Conservation (phyloP, 1,140 invertebrate genomes). For the Drosophila eugracilis region DNA sequence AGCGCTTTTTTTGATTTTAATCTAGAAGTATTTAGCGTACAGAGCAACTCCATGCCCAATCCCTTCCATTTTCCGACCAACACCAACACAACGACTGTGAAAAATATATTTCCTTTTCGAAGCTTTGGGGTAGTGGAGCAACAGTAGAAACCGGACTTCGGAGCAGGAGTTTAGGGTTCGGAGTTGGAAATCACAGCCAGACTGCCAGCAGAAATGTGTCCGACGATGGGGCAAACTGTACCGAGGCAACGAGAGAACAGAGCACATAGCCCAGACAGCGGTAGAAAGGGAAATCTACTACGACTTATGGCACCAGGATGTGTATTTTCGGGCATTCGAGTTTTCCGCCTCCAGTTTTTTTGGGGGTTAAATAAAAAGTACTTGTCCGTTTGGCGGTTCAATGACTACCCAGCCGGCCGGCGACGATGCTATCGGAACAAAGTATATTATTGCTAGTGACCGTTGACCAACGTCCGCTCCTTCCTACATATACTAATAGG, state of each 20-base stretch:
- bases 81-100: conserved; percentile 1
- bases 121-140: conserved; percentile 80
- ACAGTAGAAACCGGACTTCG: conserved; percentile 30
- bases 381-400: conserved; percentile 34
- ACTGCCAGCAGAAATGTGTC: conserved; percentile 25
- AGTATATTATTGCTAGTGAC: conserved; percentile 17
- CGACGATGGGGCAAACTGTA: conserved; percentile 62
- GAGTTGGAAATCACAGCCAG: conserved; percentile 1
- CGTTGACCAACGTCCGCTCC: conserved; percentile 9
- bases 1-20: background rate
- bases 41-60: background rate
- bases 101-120: conserved; percentile 34
- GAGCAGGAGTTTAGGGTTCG: conserved; percentile 5
- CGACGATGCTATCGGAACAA: conserved; percentile 34
- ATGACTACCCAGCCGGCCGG: conserved; percentile 38
- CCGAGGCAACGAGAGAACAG: conserved; percentile 33
- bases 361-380: conserved; percentile 38
- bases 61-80: conserved; percentile 6
- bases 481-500: conserved; percentile 19
- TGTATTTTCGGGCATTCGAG: conserved; percentile 48
- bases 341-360: conserved; percentile 25
- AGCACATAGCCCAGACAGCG: conserved; percentile 55
- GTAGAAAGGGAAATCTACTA: conserved; percentile 74
- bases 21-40: background rate
- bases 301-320: conserved; percentile 63